Evolutionary conservation across 2,113 vertebrate species (phyloP), one percentile per base, ranked within the genome.

Genomic region (Rhadina sibilatrix): DNA sequence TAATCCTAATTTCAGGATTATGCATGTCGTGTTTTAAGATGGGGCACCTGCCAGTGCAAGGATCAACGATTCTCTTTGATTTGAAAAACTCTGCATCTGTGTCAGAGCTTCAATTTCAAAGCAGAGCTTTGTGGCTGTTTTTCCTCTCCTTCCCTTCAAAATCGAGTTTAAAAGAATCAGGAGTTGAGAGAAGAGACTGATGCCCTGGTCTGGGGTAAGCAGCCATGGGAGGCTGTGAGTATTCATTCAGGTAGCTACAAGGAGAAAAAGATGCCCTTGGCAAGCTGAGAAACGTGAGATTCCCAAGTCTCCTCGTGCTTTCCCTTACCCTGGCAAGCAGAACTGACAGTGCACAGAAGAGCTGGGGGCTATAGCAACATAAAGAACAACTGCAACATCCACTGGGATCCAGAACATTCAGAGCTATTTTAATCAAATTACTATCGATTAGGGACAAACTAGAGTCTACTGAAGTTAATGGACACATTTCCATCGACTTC

Each of bases 381-480:
- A 46, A 85, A 80, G 53, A 89, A 61, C 84, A 90, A 93, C 57
- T 57, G 87, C 91, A 71, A 31, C 7, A 33, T 72, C 90, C 65
- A 21, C 78, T 38, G 87, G 87, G 92, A 93, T 80, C 70, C 75
- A 37, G 82, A 95, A 94, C 82, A 74, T 83, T 91, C 82, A 83
- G 87, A 91, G 87, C 85, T 96, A 90, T 94, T 96, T 96, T 96
- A 94, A 96, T 91, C 93, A 91, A 97, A 97, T 94, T 97, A 96
- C 90, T 91, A 96, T 93, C 5, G 92, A 96, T 96, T 96, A 97
- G 87, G 66, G 82, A 94, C 93, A 87, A 94, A 95, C 82, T 37
- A 61, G 90, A 93, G 90, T 70, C 84, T 95, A 37, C 37, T 93
- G 91, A 93, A 96, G 92, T 83, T 96, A 95, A 95, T 83, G 94